phyloP scores from a whole-genome alignment of 2,888 invertebrate genomes.

The Melinaea marsaeus region DNA sequence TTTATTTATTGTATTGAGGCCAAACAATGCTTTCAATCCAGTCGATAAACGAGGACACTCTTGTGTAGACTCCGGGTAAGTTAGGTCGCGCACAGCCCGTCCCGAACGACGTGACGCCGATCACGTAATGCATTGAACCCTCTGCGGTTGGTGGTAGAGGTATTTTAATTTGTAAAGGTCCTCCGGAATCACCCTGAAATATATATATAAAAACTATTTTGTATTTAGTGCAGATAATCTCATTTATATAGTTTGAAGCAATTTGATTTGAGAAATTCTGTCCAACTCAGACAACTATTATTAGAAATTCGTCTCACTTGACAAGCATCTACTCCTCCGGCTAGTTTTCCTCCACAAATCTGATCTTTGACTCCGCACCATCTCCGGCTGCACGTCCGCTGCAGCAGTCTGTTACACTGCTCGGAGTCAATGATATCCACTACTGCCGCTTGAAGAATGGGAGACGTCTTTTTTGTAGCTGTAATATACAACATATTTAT shows the following conservation, averaged over 20 bases:
- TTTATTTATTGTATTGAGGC: constrained; percentile 26
- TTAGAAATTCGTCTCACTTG: constrained; percentile 23
- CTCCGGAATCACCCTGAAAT: constrained; percentile 83
- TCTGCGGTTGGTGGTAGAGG: constrained; percentile 33
- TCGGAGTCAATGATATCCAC: constrained; percentile 36
- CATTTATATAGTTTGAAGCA: neutral
- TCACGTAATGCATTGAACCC: constrained; percentile 47
- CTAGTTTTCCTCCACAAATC: constrained; percentile 35
- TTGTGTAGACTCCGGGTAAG: constrained; percentile 55
- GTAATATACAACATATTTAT: neutral
- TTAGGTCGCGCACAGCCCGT: constrained; percentile 50
- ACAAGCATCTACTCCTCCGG: constrained; percentile 35
- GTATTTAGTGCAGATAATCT: neutral
- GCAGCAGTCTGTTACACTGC: constrained; percentile 33
- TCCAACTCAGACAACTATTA: no score
- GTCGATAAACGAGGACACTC: constrained; percentile 50
- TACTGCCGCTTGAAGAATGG: constrained; percentile 35
- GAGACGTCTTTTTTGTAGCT: constrained; percentile 22
- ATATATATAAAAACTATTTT: neutral
- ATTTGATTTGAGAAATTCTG: no score
- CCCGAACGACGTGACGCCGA: constrained; percentile 62
- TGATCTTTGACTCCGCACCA: constrained; percentile 36
- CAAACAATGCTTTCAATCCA: constrained; percentile 61
- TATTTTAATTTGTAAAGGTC: constrained; percentile 77
- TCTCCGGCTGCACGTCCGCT: constrained; percentile 29